phyloP scores from a whole-genome alignment of 1,140 invertebrate genomes.

The Daktulosphaira vitifoliae region DNA sequence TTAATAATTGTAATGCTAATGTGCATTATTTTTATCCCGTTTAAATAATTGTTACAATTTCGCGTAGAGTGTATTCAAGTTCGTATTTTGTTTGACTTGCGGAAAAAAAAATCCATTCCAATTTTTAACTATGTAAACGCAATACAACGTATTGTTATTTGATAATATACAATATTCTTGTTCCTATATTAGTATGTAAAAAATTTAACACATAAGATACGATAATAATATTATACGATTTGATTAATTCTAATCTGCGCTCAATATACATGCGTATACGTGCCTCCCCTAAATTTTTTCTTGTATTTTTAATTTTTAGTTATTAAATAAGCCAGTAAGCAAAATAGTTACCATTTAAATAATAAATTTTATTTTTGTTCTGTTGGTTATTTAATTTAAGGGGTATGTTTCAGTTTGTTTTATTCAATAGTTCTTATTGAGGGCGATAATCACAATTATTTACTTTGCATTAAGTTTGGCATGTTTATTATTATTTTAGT shows the following conservation, averaged over 20 bases:
- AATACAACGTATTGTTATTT: too few species aligned
- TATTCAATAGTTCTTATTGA: too few species aligned
- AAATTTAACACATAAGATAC: neutral
- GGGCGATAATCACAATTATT: too few species aligned
- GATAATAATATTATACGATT: neutral
- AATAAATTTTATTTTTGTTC: slow-evolving; percentile 24
- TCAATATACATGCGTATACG: neutral
- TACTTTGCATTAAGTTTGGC: too few species aligned
- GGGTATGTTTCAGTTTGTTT: slow-evolving; percentile 13
- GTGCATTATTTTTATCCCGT: too few species aligned
- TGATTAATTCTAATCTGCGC: neutral
- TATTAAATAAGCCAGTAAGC: slow-evolving; percentile 29
- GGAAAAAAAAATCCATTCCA: slow-evolving; percentile 13
- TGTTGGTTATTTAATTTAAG: slow-evolving; percentile 29
- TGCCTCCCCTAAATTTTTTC: neutral
- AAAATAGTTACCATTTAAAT: slow-evolving; percentile 31
- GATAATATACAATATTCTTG: slow-evolving; percentile 3
- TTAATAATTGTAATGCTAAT: too few species aligned
- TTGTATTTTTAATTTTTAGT: too few species aligned
- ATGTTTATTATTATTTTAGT: too few species aligned
- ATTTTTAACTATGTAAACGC: too few species aligned
- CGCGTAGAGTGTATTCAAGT: too few species aligned
- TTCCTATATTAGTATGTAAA: slow-evolving; percentile 2
- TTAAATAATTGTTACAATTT: too few species aligned
- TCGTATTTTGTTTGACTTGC: neutral